Evolutionary conservation across 2,797 vertebrate genomes (phyloP).

Genomic region (Acipenser ruthenus): DNA sequence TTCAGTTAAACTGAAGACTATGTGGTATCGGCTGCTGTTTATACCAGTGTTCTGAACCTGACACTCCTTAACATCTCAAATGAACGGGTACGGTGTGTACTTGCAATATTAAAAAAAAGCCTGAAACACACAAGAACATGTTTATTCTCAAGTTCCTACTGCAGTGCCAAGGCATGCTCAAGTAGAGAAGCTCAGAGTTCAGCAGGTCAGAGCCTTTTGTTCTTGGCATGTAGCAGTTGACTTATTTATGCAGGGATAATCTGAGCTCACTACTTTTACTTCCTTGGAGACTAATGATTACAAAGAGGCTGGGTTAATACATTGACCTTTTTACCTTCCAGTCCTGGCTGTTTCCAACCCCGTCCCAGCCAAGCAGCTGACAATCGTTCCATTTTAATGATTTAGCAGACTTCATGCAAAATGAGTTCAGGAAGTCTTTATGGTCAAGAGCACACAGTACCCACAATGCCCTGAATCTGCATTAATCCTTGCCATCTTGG

Average conservation of each 20-base stretch:
- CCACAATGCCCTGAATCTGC: background rate
- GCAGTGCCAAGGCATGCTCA: background rate
- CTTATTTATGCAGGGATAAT: background rate
- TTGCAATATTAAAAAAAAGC: too few species aligned
- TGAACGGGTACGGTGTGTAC: too few species aligned
- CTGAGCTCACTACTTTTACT: background rate
- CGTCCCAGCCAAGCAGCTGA: background rate
- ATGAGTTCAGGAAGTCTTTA: background rate
- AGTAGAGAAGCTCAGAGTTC: background rate
- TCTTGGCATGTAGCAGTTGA: background rate
- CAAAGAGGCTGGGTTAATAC: background rate
- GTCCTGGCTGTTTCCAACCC: background rate
- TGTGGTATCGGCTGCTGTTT: too few species aligned
- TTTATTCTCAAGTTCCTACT: background rate
- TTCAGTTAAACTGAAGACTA: too few species aligned
- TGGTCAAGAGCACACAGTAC: background rate
- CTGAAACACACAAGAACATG: too few species aligned
- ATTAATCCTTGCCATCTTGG: background rate
- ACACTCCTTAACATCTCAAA: too few species aligned
- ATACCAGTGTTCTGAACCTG: too few species aligned
- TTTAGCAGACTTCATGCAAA: background rate
- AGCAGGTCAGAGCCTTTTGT: background rate
- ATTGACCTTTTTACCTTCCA: background rate
- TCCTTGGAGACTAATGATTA: background rate
- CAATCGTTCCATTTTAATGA: background rate